Evolutionary conservation across 2,797 vertebrate genomes (phyloP).

Genomic region (Poliocrania exsul): DNA sequence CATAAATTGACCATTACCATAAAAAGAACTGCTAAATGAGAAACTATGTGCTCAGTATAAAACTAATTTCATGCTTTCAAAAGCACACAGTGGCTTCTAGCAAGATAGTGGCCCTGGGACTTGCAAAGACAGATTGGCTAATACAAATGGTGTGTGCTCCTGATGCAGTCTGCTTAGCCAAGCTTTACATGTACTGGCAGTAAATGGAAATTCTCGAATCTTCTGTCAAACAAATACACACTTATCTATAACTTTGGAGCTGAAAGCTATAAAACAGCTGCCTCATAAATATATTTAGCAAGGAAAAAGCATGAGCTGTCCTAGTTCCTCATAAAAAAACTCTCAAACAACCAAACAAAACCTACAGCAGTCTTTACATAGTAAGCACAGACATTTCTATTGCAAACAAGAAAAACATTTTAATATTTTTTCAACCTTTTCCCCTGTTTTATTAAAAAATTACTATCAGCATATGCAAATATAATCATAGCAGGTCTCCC

Average conservation of each 20-base stretch:
- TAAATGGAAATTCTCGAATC: constrained; percentile 77
- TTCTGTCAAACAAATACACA: constrained; percentile 78
- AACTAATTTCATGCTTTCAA: constrained; percentile 90
- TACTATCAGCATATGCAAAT: neutral
- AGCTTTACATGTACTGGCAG: constrained; percentile 78
- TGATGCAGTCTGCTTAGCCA: constrained; percentile 77
- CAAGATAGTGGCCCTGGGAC: constrained; percentile 84
- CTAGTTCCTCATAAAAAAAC: constrained; percentile 56
- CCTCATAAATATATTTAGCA: constrained; percentile 74
- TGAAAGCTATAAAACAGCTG: constrained; percentile 75
- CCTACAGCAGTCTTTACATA: constrained; percentile 29
- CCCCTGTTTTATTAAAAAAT: neutral
- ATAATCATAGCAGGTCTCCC: neutral
- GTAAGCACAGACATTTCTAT: constrained; percentile 34
- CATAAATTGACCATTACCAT: constrained; percentile 85
- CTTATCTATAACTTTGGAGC: constrained; percentile 75
- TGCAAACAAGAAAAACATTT: constrained; percentile 38
- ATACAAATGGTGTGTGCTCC: constrained; percentile 78
- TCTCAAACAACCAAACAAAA: neutral
- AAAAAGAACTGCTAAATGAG: constrained; percentile 83
- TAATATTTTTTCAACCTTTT: neutral
- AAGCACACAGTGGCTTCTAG: constrained; percentile 84
- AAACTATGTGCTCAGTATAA: constrained; percentile 82
- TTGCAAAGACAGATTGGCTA: constrained; percentile 81
- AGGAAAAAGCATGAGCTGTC: constrained; percentile 65